Conservation (phyloP, 23 tunicate species). For the Ascidia mentula region DNA sequence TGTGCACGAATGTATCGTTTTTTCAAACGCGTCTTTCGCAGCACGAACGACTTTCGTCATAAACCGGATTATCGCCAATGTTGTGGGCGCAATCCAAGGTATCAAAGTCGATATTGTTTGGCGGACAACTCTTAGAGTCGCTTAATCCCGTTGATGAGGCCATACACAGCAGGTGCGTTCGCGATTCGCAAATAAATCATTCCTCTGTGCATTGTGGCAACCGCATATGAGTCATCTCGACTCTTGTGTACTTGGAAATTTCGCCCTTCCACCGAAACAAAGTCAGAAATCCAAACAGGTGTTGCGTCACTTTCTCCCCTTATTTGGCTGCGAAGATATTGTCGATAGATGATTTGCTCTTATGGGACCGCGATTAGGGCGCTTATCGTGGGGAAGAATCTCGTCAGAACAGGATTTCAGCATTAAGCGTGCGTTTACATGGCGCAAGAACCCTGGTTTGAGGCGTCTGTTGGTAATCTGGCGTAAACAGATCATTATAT, state of each 20-base stretch:
- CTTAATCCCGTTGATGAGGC: too few relatives aligned
- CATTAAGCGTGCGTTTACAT: constrained; percentile 6
- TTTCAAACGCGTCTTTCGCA: too few relatives aligned
- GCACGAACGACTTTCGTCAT: too few relatives aligned
- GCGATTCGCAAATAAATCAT: neutral
- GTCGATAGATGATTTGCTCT: neutral
- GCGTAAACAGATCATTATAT: too few relatives aligned
- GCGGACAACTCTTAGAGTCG: too few relatives aligned
- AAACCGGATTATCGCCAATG: too few relatives aligned
- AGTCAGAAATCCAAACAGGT: neutral
- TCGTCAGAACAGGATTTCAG: neutral
- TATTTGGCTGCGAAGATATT: neutral
- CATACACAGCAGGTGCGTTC: neutral
- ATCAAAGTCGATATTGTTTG: too few relatives aligned
- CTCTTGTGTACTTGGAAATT: neutral
- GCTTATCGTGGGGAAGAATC: neutral
- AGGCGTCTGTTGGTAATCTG: too few relatives aligned
- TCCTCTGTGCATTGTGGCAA: neutral
- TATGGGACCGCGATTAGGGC: neutral
- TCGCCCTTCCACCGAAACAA: neutral
- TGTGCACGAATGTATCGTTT: too few relatives aligned
- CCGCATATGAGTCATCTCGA: neutral
- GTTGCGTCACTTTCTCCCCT: neutral
- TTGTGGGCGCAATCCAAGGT: too few relatives aligned
- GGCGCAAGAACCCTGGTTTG: neutral